Percentiles rank a stretch among this genome's conserved stretches.
Conservation (phyloP, 2,113 vertebrate species). For the Limanda limanda region DNA sequence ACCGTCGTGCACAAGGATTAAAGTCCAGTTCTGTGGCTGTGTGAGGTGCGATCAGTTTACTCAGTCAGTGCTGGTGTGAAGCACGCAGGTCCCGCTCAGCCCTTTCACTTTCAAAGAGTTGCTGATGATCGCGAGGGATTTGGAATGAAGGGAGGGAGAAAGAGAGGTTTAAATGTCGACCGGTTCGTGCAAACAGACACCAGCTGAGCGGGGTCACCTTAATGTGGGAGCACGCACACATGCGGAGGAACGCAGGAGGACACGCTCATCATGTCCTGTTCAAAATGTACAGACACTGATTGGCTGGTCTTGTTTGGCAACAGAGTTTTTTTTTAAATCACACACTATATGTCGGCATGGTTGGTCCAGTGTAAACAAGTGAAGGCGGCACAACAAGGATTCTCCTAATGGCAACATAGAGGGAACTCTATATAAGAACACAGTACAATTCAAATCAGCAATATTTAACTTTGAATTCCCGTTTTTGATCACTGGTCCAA, state of each 20-base stretch:
- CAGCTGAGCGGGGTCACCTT: constrained; percentile 67
- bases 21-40: constrained; percentile 24
- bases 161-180: constrained; percentile 11
- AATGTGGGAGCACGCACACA: constrained; percentile 7
- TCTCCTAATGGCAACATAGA: too few relatives aligned
- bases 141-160: constrained; percentile 12
- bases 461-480: neutral
- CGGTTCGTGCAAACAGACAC: constrained; percentile 36
- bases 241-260: neutral
- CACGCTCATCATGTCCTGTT: neutral
- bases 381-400: neutral
- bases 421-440: too few relatives aligned
- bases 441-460: neutral
- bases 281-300: neutral
- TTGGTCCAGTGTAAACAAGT: neutral
- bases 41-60: constrained; percentile 41
- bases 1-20: constrained; percentile 23
- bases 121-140: constrained; percentile 39
- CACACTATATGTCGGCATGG: neutral
- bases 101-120: constrained; percentile 32
- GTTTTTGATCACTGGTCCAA: neutral
- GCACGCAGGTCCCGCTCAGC: constrained; percentile 32
- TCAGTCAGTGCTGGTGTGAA: constrained; percentile 51
- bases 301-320: neutral
- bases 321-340: neutral